These are phyloP conservation scores for Poeciliopsis turrubarensis DNA, from an alignment of 2,113 vertebrate species.

Conservation along the genomic window DNA sequence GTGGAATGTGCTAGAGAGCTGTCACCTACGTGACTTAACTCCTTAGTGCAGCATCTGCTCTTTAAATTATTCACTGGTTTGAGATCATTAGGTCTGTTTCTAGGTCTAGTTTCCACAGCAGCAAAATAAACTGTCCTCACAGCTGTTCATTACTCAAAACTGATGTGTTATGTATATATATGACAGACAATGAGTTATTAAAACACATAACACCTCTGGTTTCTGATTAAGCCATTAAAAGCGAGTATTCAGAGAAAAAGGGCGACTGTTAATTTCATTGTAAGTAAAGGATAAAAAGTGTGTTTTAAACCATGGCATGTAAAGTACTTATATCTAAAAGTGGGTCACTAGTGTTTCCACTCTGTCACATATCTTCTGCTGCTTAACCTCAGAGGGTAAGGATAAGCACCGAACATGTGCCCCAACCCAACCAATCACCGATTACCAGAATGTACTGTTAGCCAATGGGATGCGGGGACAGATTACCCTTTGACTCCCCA, in stretches of 20 bases:
- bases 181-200: not conserved
- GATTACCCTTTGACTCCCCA: not conserved
- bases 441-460: not conserved
- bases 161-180: not conserved
- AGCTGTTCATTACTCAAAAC: constrained; percentile 19
- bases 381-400: not conserved
- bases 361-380: not conserved
- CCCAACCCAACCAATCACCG: not conserved
- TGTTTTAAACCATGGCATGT: not conserved
- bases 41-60: constrained; percentile 47
- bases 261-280: not conserved
- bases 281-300: not conserved
- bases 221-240: not conserved
- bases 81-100: constrained; percentile 53
- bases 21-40: constrained; percentile 40
- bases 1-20: constrained; percentile 24
- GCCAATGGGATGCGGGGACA: not conserved
- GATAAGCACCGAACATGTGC: not conserved
- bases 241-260: not conserved
- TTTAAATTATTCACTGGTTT: constrained; percentile 67
- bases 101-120: constrained; percentile 31
- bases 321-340: constrained; percentile 1
- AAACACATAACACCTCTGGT: not conserved
- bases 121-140: constrained; percentile 38
- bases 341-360: not conserved